Base-by-base conservation (phyloP, 1,140 invertebrate genomes). In the Ceratina calcarata region DNA sequence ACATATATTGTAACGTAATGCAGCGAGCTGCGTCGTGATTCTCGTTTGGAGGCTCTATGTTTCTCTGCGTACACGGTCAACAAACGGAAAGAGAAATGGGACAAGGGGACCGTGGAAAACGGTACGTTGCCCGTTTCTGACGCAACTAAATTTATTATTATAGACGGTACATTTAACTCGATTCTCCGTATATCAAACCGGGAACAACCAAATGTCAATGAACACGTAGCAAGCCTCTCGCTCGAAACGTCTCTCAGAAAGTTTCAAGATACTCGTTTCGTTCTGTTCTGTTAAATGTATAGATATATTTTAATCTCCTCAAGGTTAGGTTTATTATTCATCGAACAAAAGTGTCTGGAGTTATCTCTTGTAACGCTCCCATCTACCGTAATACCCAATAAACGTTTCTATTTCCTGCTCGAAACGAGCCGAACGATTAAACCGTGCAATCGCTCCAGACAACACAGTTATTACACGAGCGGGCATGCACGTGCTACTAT, bases 401-500 rank as follows among this genome's bases (percentile, higher is more conserved):
- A 58, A 15, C 61, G 8, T 60, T n/a, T 32, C 45, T 45, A 13
- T 69, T 71, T 78, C 49, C 20, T 37, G 51, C n/a, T 55, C 15
- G 24, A 10, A 45, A 51, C 67, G 20, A 64, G 62, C 37, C 32
- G 16, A 71, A 55, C 67, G 76, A 78, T 78, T 24, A 64, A 71
- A 20, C 27, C 27, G 49, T 3, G 27, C 49, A 57, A 72, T 51
- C 57, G 68, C 45, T 49, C 13, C 67, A 16, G 24, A 55, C 68
- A 55, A 70, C 68, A 49, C 61, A 27, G 18, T 66, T 73, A 66
- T 79, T 65, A 73, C 61, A 53, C 61, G 53, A 27, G n/a, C 24
- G 37, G 57, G 53, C 60, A 58, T 53, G 69, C 51, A 57, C 79
- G 84, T 72, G 70, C 76, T 73, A 70, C 74, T 24, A 74, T 13